Evolutionary conservation across 2,888 invertebrate species (phyloP).

Genomic region (Leucophenga maculata): DNA sequence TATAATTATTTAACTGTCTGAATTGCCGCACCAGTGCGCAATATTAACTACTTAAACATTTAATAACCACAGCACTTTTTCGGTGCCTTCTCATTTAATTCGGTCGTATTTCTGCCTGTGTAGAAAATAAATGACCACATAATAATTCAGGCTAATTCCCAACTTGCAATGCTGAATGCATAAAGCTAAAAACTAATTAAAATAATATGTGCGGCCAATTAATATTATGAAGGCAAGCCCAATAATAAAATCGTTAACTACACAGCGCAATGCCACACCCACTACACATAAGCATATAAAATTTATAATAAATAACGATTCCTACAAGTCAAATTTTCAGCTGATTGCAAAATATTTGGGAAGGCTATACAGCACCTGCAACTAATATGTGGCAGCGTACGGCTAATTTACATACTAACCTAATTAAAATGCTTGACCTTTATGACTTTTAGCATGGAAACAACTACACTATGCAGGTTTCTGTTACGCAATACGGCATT

Average conservation of each 20-base stretch:
- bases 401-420: slow-evolving; percentile 58
- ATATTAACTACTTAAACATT: too few species aligned
- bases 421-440: slow-evolving; percentile 59
- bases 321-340: not conserved
- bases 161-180: not conserved
- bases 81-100: not conserved
- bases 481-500: too few species aligned
- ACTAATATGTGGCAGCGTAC: not conserved
- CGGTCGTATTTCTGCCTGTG: not conserved
- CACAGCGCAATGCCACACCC: not conserved
- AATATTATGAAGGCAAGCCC: slow-evolving; percentile 40
- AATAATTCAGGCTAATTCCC: not conserved
- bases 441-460: slow-evolving; percentile 53
- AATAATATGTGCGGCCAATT: slow-evolving; percentile 62
- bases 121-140: slow-evolving; percentile 9
- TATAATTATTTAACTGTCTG: too few species aligned
- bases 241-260: not conserved
- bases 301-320: slow-evolving; percentile 3
- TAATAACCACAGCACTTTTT: too few species aligned
- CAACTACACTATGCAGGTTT: not conserved
- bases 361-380: not conserved
- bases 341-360: not conserved
- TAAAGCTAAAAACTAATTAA: slow-evolving; percentile 59
- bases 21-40: too few species aligned
- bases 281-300: not conserved